These are phyloP conservation scores for Dilophus febrilis DNA, from an alignment of 2,888 invertebrate species.

Conservation along the genomic window DNA sequence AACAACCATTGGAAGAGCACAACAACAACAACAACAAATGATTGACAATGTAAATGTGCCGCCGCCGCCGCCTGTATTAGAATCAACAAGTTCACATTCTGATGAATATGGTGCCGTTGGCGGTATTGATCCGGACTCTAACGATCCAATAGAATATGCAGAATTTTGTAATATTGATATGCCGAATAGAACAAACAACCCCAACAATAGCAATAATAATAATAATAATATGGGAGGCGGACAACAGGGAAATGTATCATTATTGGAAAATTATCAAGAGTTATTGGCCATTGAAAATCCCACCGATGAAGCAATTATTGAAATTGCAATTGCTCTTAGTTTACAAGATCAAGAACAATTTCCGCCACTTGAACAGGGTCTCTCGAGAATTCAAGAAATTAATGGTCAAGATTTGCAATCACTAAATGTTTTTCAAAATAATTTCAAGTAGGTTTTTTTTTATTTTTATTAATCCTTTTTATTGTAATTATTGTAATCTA, in stretches of 20 bases:
- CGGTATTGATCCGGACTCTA: slow-evolving; percentile 15
- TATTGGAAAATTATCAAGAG: slow-evolving; percentile 48
- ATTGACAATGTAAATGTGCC: background rate
- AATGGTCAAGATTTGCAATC: slow-evolving; percentile 26
- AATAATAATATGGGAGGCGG: slow-evolving; percentile 15
- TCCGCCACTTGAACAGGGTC: slow-evolving; percentile 34
- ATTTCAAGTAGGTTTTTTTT: background rate
- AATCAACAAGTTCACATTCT: slow-evolving; percentile 7
- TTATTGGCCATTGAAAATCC: slow-evolving; percentile 81
- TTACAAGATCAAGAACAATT: slow-evolving; percentile 63
- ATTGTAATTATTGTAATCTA: too few relatives aligned
- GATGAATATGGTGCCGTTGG: slow-evolving; percentile 6
- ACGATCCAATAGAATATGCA: too few relatives aligned
- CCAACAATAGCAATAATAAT: too few relatives aligned
- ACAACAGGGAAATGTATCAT: slow-evolving; percentile 14
- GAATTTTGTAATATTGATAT: too few relatives aligned
- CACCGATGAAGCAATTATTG: slow-evolving; percentile 63
- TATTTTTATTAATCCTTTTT: too few relatives aligned
- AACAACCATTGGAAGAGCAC: background rate
- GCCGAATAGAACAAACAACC: too few relatives aligned
- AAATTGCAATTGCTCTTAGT: slow-evolving; percentile 79
- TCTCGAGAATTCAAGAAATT: slow-evolving; percentile 26
- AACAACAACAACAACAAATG: background rate
- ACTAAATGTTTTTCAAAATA: slow-evolving; percentile 10
- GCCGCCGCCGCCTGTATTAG: too few relatives aligned